phyloP scores from a whole-genome alignment of 2,113 vertebrate species.

The Galbula dea region DNA sequence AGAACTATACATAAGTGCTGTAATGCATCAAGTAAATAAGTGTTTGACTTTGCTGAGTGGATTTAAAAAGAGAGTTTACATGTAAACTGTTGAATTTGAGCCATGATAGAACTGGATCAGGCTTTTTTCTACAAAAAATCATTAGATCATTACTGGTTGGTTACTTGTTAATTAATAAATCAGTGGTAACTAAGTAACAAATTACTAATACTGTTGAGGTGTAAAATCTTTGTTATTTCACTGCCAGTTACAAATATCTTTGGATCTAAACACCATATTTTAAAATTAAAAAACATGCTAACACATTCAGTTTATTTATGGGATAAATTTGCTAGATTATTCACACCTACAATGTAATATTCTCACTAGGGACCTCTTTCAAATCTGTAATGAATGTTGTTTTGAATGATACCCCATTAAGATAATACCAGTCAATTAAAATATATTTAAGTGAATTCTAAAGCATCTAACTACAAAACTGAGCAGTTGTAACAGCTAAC shows the following conservation, averaged over 20 bases:
- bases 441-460: neutral
- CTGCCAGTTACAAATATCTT: neutral
- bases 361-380: neutral
- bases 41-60: neutral
- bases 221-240: neutral
- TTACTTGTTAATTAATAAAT: neutral
- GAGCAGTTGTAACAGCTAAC: neutral
- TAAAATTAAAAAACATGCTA: neutral
- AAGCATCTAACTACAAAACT: neutral
- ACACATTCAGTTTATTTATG: neutral
- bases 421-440: neutral
- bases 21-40: neutral
- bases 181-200: neutral
- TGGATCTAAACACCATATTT: neutral
- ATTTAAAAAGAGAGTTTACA: neutral
- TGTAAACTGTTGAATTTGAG: neutral
- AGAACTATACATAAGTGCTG: neutral
- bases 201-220: neutral
- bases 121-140: neutral
- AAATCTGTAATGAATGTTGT: neutral
- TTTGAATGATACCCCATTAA: slow-evolving; percentile 1
- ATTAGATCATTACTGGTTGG: rapidly evolving
- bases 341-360: neutral
- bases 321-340: neutral
- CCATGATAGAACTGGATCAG: neutral